A percentile compares a stretch with the other conserved stretches of the same genome.
Conservation (phyloP, 2,797 vertebrate genomes). For the Podarcis lilfordi region DNA sequence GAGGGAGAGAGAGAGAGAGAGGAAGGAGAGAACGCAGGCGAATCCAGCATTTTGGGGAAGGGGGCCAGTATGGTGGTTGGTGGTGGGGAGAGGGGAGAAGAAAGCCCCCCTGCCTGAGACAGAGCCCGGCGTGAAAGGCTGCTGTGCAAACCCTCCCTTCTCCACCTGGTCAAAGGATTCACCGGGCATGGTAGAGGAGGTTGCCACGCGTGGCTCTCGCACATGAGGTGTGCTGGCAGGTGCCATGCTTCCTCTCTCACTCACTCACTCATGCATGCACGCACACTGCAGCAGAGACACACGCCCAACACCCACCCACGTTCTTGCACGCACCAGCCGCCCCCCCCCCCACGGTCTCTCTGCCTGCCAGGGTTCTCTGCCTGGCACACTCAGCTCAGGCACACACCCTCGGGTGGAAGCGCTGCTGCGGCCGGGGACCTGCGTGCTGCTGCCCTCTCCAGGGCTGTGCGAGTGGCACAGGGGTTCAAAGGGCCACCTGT, state of each 20-base stretch:
- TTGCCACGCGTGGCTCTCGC: too few relatives aligned
- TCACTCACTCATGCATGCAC: not conserved
- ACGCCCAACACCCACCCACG: not conserved
- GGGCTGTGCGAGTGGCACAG: accelerated
- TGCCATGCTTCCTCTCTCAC: not conserved
- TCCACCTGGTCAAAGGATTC: not conserved
- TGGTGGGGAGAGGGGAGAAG: not conserved
- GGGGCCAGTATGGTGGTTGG: not conserved
- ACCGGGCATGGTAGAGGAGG: too few relatives aligned
- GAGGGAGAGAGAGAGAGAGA: not conserved
- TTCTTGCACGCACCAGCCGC: not conserved
- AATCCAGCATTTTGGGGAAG: not conserved
- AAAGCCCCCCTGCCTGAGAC: conserved; percentile 10
- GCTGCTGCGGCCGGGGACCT: accelerated
- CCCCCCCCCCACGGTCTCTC: not conserved
- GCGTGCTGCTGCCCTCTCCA: not conserved
- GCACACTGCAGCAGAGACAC: conserved; percentile 13
- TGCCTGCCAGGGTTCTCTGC: not conserved
- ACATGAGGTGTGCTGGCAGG: too few relatives aligned
- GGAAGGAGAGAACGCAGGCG: not conserved
- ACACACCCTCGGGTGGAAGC: too few relatives aligned
- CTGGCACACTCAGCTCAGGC: not conserved
- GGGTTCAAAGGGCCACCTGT: too few relatives aligned
- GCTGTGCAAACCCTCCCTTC: conserved; percentile 47
- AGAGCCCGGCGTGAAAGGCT: not conserved